These are phyloP conservation scores for Andrena marginata DNA, from an alignment of 2,888 invertebrate genomes.

Conservation along the genomic window DNA sequence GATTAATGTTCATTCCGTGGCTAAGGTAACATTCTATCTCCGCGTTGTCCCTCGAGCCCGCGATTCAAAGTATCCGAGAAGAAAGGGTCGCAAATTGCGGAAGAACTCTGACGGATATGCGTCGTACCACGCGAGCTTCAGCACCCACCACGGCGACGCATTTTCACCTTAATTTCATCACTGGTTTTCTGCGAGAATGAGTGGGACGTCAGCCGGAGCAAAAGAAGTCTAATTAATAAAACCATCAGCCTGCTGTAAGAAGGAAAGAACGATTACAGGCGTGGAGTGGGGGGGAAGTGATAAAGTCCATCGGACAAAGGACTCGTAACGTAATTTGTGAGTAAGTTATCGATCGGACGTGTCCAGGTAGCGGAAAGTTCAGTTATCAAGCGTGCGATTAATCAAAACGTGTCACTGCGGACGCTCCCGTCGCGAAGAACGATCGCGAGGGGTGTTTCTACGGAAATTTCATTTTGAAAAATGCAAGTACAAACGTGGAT, in stretches of 20 bases:
- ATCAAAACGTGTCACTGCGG: background rate
- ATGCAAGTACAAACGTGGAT: background rate
- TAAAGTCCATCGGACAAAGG: constrained; percentile 16
- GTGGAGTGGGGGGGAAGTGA: background rate
- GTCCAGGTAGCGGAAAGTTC: constrained; percentile 14
- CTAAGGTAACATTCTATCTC: constrained; percentile 22
- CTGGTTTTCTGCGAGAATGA: too few relatives aligned
- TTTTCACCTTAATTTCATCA: too few relatives aligned
- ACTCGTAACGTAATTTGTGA: constrained; percentile 33
- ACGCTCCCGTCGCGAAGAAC: background rate
- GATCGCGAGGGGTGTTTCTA: too few relatives aligned
- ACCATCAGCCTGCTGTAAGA: too few relatives aligned
- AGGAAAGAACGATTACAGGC: too few relatives aligned
- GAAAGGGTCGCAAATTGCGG: background rate
- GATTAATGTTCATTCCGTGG: constrained; percentile 50
- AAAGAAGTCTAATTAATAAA: too few relatives aligned
- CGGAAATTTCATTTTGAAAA: background rate
- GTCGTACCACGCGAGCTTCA: background rate
- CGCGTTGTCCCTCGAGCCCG: constrained; percentile 12
- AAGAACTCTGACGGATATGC: background rate
- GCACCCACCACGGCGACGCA: too few relatives aligned
- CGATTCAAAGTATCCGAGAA: constrained; percentile 5
- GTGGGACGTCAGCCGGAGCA: too few relatives aligned
- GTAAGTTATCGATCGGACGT: constrained; percentile 37
- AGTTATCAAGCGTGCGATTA: constrained; percentile 20